A percentile compares a stretch with the other conserved stretches of the same genome.
Evolutionary conservation across 2,797 vertebrate genomes (phyloP).

Genomic region (Onychomys torridus): DNA sequence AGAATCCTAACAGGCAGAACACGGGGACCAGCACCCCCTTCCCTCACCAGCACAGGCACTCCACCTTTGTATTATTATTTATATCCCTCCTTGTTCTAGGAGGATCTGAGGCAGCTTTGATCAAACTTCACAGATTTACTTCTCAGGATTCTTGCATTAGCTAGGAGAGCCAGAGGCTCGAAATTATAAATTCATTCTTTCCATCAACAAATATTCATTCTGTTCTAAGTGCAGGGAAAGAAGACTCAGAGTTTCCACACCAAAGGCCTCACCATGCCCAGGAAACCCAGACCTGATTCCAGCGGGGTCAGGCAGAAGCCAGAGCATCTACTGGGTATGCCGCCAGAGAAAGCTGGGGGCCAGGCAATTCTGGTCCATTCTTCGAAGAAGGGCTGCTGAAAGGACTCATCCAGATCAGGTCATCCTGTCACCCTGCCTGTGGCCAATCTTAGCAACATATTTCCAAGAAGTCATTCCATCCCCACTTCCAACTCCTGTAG

Average conservation of each 20-base stretch:
- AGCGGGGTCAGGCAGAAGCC: neutral
- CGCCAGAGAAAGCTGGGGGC: neutral
- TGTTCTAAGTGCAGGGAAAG: neutral
- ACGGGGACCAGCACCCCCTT: neutral
- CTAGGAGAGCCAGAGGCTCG: slow-evolving; percentile 32
- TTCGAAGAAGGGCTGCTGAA: neutral
- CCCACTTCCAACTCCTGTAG: neutral
- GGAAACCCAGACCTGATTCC: neutral
- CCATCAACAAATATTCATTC: slow-evolving; percentile 14
- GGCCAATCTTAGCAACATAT: neutral
- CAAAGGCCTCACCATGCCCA: fast-evolving
- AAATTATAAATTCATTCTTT: neutral
- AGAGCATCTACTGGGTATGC: no score
- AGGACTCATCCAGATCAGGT: no score
- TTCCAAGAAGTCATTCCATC: neutral
- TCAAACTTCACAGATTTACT: slow-evolving; percentile 58
- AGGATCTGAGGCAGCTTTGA: slow-evolving; percentile 55
- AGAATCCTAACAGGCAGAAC: no score
- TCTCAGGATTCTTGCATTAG: slow-evolving; percentile 7
- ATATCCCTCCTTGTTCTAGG: neutral
- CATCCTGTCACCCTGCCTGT: neutral
- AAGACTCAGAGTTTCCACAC: neutral
- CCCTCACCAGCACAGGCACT: neutral
- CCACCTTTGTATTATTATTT: neutral
- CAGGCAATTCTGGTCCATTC: neutral